Conservation (phyloP, 2,888 invertebrate genomes). For the Oxytorus armatus region DNA sequence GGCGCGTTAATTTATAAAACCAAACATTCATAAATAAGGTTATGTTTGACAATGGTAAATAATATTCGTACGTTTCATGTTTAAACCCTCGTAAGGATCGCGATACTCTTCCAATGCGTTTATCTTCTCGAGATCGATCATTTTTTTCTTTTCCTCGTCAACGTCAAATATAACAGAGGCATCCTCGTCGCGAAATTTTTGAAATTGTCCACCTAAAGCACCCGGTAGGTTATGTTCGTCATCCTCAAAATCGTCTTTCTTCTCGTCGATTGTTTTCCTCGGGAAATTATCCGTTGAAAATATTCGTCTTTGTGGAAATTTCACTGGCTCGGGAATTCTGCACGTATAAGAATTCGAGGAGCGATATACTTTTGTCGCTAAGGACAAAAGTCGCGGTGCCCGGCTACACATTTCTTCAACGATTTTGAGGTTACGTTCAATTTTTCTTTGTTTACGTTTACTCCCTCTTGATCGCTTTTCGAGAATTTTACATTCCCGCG, state of each 20-base stretch:
- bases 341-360: slow-evolving; percentile 62
- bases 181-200: slow-evolving; percentile 90
- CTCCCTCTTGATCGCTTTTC: not conserved
- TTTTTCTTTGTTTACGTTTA: slow-evolving; percentile 49
- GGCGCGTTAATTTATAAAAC: not conserved
- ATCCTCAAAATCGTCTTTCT: slow-evolving; percentile 28
- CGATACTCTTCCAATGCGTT: slow-evolving; percentile 82
- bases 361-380: slow-evolving; percentile 65
- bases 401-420: slow-evolving; percentile 68
- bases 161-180: slow-evolving; percentile 90
- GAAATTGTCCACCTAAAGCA: slow-evolving; percentile 87
- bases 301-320: slow-evolving; percentile 54
- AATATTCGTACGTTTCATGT: slow-evolving; percentile 86
- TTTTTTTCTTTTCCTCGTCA: slow-evolving; percentile 87
- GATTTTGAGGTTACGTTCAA: slow-evolving; percentile 60
- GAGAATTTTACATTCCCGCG: not conserved
- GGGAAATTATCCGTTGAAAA: slow-evolving; percentile 63
- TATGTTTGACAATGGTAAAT: slow-evolving; percentile 17
- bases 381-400: slow-evolving; percentile 68
- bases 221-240: slow-evolving; percentile 76
- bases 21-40: not conserved
- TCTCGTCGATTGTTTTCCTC: slow-evolving; percentile 53
- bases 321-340: slow-evolving; percentile 69
- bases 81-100: slow-evolving; percentile 88
- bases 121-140: slow-evolving; percentile 77